Base-by-base conservation (phyloP, 2,888 invertebrate genomes). In the Gari tellinella region DNA sequence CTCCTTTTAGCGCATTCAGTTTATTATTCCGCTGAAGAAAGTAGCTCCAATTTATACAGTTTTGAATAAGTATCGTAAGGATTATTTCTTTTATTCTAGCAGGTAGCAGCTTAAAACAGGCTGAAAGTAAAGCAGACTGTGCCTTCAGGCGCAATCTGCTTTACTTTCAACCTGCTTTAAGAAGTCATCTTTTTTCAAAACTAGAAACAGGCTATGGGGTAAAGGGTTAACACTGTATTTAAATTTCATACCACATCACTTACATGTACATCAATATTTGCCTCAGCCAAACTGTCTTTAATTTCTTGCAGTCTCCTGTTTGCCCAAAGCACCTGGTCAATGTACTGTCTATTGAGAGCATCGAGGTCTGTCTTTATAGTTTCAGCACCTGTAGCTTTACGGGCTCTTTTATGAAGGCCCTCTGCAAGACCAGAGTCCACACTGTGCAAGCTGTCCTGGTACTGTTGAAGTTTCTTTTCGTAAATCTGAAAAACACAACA, bases 291-390 rank as follows among this genome's bases (percentile, higher is more conserved):
- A 19, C 83, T 85, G 43, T 82, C 80, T 48, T 88, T 95, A 94
- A 92, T 96, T 95, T 86, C 84, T 52, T 85, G 84, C 0, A 91
- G 84, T 46, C 88, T 92, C 76, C 94, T 86, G 68, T 90, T 90
- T 43, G 92, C 81, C 86, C 87, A 88, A 72, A 91, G 88, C 51
- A 92, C 90, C 86, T 92, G 80, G 63, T 91, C 94, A 89, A 95
- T 95, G 91, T 96, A 97, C 80, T 95, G 94, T 72, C 94, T 94
- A 92, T 97, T 97, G 89, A 97, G 93, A 26, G 94, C 94, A 89
- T 97, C 97, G 88, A 97, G 93, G 85, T 97, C 95, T 77, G 94
- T 93, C 43, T 95, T 95, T 31, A 97, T 95, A 40, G 94, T 92
- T 76, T 97, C 96, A n/a, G 96, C 95, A 1, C 96, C 95, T 23